Evolutionary conservation across 35 echinoderm and acorn worm species (phyloP), one percentile per base, ranked within the genome.

Genomic region (Amphiura filiformis): DNA sequence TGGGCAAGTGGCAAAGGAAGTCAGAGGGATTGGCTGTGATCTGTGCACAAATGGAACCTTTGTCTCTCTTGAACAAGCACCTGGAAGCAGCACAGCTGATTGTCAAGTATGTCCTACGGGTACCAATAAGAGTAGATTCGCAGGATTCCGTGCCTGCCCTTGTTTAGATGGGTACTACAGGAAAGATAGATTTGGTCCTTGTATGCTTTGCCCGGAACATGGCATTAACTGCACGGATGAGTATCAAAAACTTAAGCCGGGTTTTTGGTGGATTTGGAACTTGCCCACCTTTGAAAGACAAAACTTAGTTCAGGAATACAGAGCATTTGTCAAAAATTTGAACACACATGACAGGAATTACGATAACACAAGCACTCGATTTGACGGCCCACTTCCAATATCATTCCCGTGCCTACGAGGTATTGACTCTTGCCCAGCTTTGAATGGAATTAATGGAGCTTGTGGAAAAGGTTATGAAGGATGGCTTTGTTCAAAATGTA

Each of bases 261-360:
- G 90, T 12, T 92, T 56, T 65, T 92, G 85, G 47, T 92, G 90
- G 84, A 92, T 78, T 31, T 92, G 90, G 90, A 36, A 75, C 32
- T 85, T 56, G 28, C 32, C 34, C 5, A 33, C 14, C 32, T 1
- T 35, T 30, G 17, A 18, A 26, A 26, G 11, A 70, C 61, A 13
- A 61, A 52, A 26, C 40, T 15, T 28, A 22, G 11, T 11, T 37
- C 31, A 37, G n/a, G n/a, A 33, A 15, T 85, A 85, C 44, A 34
- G n/a, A 35, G 35, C 0, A 44, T 85, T 85, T 37, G 34, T 37
- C 44, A 75, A 28, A 85, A 85, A 20, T 18, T 85, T 35, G 44
- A 23, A 20, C 12, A 75, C 26, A n/a, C n/a, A n/a, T n/a, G 64
- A 61, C 18, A 61, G 34, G 4, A 34, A 56, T n/a, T 85, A 85